Evolutionary conservation across 2,888 invertebrate genomes (phyloP).

Genomic region (Andrena minutula): DNA sequence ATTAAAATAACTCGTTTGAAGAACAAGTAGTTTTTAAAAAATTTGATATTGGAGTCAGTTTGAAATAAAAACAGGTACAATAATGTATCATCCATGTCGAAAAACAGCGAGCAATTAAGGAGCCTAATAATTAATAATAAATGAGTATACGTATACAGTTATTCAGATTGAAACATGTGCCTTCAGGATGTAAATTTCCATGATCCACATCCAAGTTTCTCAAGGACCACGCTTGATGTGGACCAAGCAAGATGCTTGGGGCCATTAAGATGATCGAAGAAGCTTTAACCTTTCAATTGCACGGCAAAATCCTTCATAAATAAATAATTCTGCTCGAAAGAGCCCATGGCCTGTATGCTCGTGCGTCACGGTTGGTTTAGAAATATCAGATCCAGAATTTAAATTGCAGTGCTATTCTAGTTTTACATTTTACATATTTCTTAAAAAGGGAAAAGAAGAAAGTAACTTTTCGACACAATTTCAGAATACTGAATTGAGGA

Average conservation of each 20-base stretch:
- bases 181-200: constrained; percentile 43
- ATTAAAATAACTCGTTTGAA: neutral
- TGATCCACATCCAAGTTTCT: constrained; percentile 63
- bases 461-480: too few relatives aligned
- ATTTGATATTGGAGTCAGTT: neutral
- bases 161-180: constrained; percentile 9
- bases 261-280: neutral
- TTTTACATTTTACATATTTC: too few relatives aligned
- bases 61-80: neutral
- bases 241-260: constrained; percentile 1
- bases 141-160: too few relatives aligned
- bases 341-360: neutral
- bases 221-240: constrained; percentile 63
- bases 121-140: neutral
- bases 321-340: neutral
- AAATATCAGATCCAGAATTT: neutral
- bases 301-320: neutral
- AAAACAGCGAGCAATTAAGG: neutral
- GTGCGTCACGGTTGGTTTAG: neutral
- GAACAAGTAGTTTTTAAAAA: neutral
- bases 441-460: too few relatives aligned
- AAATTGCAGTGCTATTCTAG: too few relatives aligned
- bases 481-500: too few relatives aligned
- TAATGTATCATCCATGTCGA: neutral
- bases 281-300: neutral